phyloP scores from a whole-genome alignment of 2,797 vertebrate species.

The Characodon lateralis region DNA sequence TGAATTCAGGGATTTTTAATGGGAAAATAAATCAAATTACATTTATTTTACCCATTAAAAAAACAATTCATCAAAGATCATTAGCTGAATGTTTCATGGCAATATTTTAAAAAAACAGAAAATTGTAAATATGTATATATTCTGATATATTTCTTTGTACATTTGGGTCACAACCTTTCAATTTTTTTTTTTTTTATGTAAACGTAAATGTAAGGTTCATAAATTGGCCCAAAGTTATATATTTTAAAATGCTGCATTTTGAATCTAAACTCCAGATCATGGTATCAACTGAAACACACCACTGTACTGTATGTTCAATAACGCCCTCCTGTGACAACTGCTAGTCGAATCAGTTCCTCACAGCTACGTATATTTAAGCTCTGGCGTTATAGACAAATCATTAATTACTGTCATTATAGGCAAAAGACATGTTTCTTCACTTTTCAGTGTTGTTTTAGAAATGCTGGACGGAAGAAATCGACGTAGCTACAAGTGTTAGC shows the following conservation, averaged over 20 bases:
- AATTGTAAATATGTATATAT: no score
- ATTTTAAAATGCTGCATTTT: neutral
- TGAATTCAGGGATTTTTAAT: neutral
- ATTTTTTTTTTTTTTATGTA: neutral
- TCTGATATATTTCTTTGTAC: neutral
- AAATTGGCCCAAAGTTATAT: no score
- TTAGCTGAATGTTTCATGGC: neutral
- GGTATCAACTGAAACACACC: neutral
- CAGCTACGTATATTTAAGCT: neutral
- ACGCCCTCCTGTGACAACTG: neutral
- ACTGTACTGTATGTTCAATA: neutral
- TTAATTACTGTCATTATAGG: neutral
- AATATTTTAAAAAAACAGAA: neutral
- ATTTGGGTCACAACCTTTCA: neutral
- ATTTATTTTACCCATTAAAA: neutral
- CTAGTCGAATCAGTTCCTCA: neutral
- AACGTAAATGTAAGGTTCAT: no score
- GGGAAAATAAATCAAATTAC: neutral
- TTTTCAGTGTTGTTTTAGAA: neutral
- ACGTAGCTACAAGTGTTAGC: constrained; percentile 48
- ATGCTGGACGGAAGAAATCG: neutral
- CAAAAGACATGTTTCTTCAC: neutral
- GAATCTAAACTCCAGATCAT: neutral
- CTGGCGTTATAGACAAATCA: neutral
- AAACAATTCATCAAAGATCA: neutral